These are phyloP conservation scores for Drosophila borealis DNA, from an alignment of 2,888 invertebrate species.

Conservation along the genomic window DNA sequence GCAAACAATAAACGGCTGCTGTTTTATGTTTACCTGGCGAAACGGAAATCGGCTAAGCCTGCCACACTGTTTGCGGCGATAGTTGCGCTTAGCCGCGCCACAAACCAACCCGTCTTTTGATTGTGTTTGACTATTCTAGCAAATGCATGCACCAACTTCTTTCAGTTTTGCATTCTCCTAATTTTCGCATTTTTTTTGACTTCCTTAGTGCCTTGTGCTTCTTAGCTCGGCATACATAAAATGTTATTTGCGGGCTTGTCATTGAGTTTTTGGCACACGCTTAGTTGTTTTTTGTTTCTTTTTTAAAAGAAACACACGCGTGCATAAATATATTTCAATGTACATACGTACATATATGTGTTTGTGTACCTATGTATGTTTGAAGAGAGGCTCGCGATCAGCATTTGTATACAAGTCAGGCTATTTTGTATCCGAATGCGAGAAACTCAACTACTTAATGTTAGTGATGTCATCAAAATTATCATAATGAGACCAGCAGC, in stretches of 20 bases:
- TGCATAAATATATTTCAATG: neutral
- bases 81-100: conserved; percentile 25
- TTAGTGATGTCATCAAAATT: conserved; percentile 47
- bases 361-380: neutral
- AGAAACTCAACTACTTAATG: neutral
- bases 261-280: conserved; percentile 17
- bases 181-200: conserved; percentile 44
- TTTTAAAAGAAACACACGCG: neutral
- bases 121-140: conserved; percentile 16
- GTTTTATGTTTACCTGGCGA: conserved; percentile 25
- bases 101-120: conserved; percentile 13
- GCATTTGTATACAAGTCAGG: conserved; percentile 27
- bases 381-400: conserved; percentile 13
- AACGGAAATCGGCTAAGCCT: conserved; percentile 35
- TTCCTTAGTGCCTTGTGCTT: conserved; percentile 52
- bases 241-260: conserved; percentile 19
- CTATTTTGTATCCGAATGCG: neutral
- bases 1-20: conserved; percentile 10
- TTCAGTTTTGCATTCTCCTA: conserved; percentile 8
- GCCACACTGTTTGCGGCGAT: conserved; percentile 20
- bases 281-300: conserved; percentile 2
- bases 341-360: neutral
- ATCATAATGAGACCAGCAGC: conserved; percentile 33
- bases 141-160: conserved; percentile 15
- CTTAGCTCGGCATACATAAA: conserved; percentile 31